Evolutionary conservation across 2,797 vertebrate species (phyloP).

Genomic region (Epinephelus coioides): DNA sequence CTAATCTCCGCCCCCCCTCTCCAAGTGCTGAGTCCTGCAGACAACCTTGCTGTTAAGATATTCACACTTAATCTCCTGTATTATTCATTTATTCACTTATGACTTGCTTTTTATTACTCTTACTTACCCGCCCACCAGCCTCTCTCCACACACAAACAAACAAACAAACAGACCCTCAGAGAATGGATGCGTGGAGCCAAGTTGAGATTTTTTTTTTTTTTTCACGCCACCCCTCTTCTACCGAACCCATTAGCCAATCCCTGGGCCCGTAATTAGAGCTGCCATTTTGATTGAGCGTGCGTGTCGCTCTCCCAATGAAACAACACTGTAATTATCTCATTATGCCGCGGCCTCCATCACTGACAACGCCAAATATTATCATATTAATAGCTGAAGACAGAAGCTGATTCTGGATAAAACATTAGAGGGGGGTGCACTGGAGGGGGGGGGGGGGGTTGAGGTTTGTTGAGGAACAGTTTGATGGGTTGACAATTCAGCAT

Average conservation of each 20-base stretch:
- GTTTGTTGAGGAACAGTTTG: constrained; percentile 36
- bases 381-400: constrained; percentile 83
- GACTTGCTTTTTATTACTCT: constrained; percentile 45
- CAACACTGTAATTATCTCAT: constrained; percentile 97
- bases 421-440: neutral
- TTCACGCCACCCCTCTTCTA: constrained; percentile 82
- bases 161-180: constrained; percentile 48
- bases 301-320: constrained; percentile 91
- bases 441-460: no score
- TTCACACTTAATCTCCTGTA: constrained; percentile 43
- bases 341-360: constrained; percentile 83
- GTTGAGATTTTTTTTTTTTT: constrained; percentile 20
- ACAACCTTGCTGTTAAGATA: constrained; percentile 35
- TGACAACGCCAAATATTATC: constrained; percentile 82
- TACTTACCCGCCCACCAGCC: constrained; percentile 5
- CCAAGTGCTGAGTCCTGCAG: constrained; percentile 15
- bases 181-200: constrained; percentile 22
- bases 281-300: constrained; percentile 95
- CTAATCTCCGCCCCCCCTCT: constrained; percentile 12
- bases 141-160: constrained; percentile 22
- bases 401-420: constrained; percentile 61
- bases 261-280: constrained; percentile 95
- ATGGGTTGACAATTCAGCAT: constrained; percentile 49
- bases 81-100: constrained; percentile 48
- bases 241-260: constrained; percentile 96